Conservation (phyloP, 92 coral and sea anemone genomes). For the Phymanthus crucifer region DNA sequence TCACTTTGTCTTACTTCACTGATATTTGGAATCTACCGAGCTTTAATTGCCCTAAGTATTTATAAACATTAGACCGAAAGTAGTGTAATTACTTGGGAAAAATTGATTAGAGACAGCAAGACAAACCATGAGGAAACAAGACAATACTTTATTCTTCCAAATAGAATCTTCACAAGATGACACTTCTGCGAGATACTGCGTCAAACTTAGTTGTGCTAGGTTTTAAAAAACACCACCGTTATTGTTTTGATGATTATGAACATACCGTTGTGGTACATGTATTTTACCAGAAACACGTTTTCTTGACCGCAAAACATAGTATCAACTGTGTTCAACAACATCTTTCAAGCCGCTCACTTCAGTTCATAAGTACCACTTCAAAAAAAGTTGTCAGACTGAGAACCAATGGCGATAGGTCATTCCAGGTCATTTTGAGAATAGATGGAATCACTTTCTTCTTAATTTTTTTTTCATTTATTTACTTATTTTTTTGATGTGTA, state of each 20-base stretch:
- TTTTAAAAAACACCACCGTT: background rate
- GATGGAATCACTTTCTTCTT: too few relatives aligned
- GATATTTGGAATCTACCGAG: background rate
- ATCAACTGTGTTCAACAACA: too few relatives aligned
- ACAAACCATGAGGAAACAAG: background rate
- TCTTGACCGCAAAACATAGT: background rate
- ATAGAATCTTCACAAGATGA: background rate
- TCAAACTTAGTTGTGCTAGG: background rate
- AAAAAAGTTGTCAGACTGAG: too few relatives aligned
- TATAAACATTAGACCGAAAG: background rate
- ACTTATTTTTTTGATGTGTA: too few relatives aligned
- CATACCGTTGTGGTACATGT: background rate
- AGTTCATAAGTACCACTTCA: too few relatives aligned
- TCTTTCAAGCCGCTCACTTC: too few relatives aligned
- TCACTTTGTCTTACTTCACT: background rate
- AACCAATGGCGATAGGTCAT: too few relatives aligned
- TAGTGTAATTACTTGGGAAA: background rate
- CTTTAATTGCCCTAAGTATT: background rate
- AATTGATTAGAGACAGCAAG: background rate
- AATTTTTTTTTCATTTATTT: too few relatives aligned
- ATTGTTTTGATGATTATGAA: background rate
- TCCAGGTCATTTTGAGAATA: too few relatives aligned
- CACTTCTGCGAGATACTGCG: background rate
- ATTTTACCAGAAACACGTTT: slow-evolving; percentile 4
- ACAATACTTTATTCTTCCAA: background rate